These are phyloP conservation scores for Saiga tatarica DNA, from an alignment of 2,113 vertebrate genomes.

Conservation along the genomic window DNA sequence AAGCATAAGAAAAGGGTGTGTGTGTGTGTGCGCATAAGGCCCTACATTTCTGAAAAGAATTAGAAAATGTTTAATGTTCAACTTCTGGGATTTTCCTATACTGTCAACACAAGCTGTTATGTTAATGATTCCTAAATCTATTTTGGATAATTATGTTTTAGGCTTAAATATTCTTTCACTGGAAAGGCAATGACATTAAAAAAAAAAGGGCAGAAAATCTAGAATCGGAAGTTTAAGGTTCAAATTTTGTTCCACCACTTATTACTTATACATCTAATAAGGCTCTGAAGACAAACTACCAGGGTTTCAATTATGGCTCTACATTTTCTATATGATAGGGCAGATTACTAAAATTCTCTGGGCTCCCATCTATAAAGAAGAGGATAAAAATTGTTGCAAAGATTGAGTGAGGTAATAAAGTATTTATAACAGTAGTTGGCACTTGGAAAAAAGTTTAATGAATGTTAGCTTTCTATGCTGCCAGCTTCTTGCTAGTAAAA, in stretches of 20 bases:
- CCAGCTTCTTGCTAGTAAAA: background rate
- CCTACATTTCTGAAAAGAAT: background rate
- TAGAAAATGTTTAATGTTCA: background rate
- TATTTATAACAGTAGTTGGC: background rate
- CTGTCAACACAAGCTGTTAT: background rate
- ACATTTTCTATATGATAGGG: background rate
- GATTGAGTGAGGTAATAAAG: background rate
- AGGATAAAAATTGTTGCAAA: background rate
- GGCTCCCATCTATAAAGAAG: background rate
- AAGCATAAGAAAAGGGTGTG: background rate
- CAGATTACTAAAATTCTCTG: background rate
- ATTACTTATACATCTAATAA: background rate
- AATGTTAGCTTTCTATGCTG: background rate
- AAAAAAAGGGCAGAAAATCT: background rate
- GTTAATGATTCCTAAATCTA: background rate
- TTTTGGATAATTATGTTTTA: background rate
- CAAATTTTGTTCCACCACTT: background rate
- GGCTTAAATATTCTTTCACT: conserved; percentile 8
- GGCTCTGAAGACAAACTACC: background rate
- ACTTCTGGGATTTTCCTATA: background rate
- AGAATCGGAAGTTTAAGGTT: background rate
- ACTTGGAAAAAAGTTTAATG: background rate
- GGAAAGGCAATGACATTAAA: background rate
- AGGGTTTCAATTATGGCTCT: background rate
- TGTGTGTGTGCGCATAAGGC: background rate